Conservation (phyloP, 2,797 vertebrate species). For the Platyrinchus mystaceus region DNA sequence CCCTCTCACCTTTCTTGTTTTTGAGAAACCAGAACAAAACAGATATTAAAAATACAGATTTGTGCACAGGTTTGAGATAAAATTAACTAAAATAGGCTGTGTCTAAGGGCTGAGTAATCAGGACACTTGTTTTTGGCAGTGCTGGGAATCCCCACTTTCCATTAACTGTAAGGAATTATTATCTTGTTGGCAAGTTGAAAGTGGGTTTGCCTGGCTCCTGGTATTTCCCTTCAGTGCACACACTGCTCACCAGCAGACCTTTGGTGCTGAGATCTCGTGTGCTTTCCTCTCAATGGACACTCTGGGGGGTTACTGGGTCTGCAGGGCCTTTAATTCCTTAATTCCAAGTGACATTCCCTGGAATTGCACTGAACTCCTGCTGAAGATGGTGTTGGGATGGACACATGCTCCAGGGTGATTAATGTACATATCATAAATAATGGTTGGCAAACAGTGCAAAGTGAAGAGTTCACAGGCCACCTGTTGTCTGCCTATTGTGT, state of each 20-base stretch:
- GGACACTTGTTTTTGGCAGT: background rate
- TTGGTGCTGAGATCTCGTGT: background rate
- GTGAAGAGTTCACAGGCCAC: background rate
- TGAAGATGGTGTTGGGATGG: fast-evolving
- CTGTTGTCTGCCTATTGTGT: background rate
- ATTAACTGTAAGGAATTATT: background rate
- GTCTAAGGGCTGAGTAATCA: background rate
- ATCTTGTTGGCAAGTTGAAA: background rate
- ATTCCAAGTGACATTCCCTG: background rate
- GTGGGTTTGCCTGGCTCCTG: background rate
- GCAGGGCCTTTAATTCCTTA: background rate
- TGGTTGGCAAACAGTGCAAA: background rate
- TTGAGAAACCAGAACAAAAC: background rate
- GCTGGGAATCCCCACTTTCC: background rate
- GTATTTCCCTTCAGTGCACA: background rate
- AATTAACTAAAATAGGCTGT: background rate
- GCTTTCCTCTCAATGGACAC: background rate
- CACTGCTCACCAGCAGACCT: background rate
- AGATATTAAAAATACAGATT: background rate
- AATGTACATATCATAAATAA: background rate
- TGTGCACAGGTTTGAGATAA: background rate
- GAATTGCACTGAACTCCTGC: background rate
- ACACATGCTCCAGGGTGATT: background rate
- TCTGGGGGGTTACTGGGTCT: background rate
- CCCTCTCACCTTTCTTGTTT: background rate